Evolutionary conservation across 2,888 invertebrate species (phyloP), one percentile per base, ranked within the genome.

Genomic region (Hyposoter didymator): DNA sequence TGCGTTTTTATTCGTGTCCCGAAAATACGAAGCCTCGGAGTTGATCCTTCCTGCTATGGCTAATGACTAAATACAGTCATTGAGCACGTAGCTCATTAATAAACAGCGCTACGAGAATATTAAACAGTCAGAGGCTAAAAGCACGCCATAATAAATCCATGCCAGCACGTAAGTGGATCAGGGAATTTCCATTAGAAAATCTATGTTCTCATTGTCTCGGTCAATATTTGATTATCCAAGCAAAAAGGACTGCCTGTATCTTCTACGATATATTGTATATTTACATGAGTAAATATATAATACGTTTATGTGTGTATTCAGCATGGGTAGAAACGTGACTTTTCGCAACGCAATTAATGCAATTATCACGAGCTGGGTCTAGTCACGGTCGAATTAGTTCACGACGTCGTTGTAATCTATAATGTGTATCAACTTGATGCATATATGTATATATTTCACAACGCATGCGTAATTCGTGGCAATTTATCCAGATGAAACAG

Each of bases 351-450:
- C 79, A 72, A 72, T 79, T 79, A 79, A 64, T 69, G 62, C 62
- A 72, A 79, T 72, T 72, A 79, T 28, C 39, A 49, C 62, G 64
- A 64, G 35, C 72, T 49, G 47, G 64, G 47, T 64, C 47, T 72
- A 64, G 72, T 79, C 72, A 72, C 35, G 72, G 47, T 79, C 39
- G 49, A 45, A 79, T 64, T 72, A 79, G 49, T 64, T 70, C 19
- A 35, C 72, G 62, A 64, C 22, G 10, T 70, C 32, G 45, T 19
- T 39, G 47, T 66, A 47, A 49, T 64, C 47, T 32, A 47, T 45
- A 28, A 66, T 64, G n/a, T 17, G 28, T 28, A 28, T 28, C 2
- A 43, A 4, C 6, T 39, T 39, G 39, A n/a, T 62, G 6, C 12
- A 12, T 66, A 49, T 17, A 32, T 35, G 35, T 47, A 49, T 35